These are phyloP conservation scores for Drosophila bifasciata DNA, from an alignment of 1,140 invertebrate genomes.

Conservation along the genomic window DNA sequence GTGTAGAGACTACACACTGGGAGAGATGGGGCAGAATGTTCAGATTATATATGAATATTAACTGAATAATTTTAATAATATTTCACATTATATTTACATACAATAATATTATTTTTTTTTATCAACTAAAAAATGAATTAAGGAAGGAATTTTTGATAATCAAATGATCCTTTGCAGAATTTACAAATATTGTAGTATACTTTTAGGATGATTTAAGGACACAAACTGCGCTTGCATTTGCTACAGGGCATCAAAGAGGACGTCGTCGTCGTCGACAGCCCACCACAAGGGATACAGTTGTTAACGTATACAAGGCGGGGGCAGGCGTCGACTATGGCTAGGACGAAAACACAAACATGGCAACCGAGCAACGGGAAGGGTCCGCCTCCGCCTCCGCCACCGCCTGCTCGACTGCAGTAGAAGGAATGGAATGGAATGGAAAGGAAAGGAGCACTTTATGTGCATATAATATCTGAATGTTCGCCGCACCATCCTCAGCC, in stretches of 20 bases:
- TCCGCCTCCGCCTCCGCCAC: conserved; percentile 11
- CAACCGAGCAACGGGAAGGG: conserved; percentile 52
- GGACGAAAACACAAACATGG: conserved; percentile 61
- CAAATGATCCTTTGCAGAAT: neutral
- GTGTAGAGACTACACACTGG: conserved; percentile 2
- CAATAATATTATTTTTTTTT: too few species aligned
- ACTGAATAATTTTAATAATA: too few species aligned
- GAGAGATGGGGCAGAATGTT: neutral
- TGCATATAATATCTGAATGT: conserved; percentile 53
- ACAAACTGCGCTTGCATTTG: conserved; percentile 38
- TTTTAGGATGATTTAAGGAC: conserved; percentile 57
- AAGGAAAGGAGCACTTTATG: conserved; percentile 50
- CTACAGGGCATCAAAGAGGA: conserved; percentile 57
- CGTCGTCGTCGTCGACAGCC: conserved; percentile 55
- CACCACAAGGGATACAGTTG: conserved; percentile 74
- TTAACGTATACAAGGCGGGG: conserved; percentile 61
- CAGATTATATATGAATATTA: conserved; percentile 12
- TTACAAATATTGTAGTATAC: conserved; percentile 43
- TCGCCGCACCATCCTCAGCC: conserved; percentile 20
- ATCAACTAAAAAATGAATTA: too few species aligned
- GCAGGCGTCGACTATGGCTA: conserved; percentile 40
- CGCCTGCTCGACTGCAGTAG: conserved; percentile 25
- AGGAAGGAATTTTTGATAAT: too few species aligned
- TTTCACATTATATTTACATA: too few species aligned
- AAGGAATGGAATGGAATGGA: conserved; percentile 6